A percentile compares a stretch with the other conserved stretches of the same genome.
These are phyloP conservation scores for Criorhina ranunculi DNA, from an alignment of 2,888 invertebrate species.

Conservation along the genomic window DNA sequence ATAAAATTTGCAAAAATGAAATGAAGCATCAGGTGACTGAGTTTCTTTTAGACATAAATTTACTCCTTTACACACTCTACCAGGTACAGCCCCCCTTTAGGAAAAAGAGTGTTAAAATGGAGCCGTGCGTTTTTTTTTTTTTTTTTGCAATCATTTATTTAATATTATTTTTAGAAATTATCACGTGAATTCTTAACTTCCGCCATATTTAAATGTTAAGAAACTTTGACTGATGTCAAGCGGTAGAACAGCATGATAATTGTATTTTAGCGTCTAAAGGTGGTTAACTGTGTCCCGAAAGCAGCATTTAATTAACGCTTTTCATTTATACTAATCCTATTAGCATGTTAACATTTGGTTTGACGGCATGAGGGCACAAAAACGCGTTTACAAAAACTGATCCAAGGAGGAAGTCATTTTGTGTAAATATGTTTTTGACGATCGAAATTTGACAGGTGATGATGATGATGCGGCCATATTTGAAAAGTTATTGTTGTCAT, in stretches of 20 bases:
- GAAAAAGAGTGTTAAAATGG: too few relatives aligned
- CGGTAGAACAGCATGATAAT: not conserved
- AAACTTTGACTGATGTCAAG: not conserved
- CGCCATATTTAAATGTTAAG: not conserved
- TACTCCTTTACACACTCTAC: too few relatives aligned
- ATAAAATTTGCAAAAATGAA: too few relatives aligned
- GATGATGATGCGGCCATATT: too few relatives aligned
- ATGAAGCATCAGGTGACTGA: too few relatives aligned
- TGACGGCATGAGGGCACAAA: not conserved
- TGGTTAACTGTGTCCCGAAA: not conserved
- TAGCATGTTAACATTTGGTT: conserved; percentile 7
- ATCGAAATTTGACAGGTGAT: not conserved
- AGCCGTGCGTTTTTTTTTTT: too few relatives aligned
- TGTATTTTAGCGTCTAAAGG: not conserved
- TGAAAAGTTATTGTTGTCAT: not conserved
- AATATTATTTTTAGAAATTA: not conserved
- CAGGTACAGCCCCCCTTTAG: too few relatives aligned
- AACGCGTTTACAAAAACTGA: conserved; percentile 12
- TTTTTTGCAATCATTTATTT: not conserved
- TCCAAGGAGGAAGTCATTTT: not conserved
- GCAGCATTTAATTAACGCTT: conserved; percentile 20
- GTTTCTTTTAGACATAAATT: too few relatives aligned
- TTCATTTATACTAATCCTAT: conserved; percentile 30
- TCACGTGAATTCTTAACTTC: not conserved
- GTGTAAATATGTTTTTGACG: not conserved